Evolutionary conservation across 2,797 vertebrate genomes (phyloP), one percentile per base, ranked within the genome.

Genomic region (Leuciscus waleckii): DNA sequence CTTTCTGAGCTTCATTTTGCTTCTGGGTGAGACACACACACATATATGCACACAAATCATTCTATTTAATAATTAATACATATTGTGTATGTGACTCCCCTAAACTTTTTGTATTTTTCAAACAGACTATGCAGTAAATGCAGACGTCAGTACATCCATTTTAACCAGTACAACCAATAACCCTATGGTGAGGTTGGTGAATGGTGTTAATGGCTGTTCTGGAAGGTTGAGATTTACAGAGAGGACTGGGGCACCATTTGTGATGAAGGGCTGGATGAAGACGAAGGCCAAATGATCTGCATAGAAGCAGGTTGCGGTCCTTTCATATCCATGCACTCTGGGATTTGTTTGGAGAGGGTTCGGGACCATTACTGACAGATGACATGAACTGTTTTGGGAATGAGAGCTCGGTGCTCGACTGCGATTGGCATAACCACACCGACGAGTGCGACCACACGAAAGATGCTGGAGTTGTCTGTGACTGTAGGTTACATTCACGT

Each of bases 381-480:
- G 76, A 85, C 16, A 39, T 85, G 56, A 79, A 71, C 75, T 71
- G 75, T 73, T 79, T 16, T 2, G 81, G 74, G 9, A 87, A 86
- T 37, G 75, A 79, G 17, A 77, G 51, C 32, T 69, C 69, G 7
- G 39, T 82, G 67, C 13, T 63, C 16, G 19, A 71, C 11, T 86
- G 78, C 14, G 37, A 35, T 1, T 81, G 69, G 81, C 21, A 13
- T 2, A 78, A 79, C 75, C 75, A 58, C 8, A 70, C 49, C 13
- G 54, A 85, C 1, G 7, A 4, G 14, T 85, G 83, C 49, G 29
- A 79, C 39, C 83, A 85, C 83, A 37, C 8, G 0, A 58, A 9
- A 37, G 83, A 85, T 2, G 76, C 21, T 29, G 76, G 75, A 35
- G 83, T 85, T 21, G 1, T 61, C 54, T 85, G 83, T 37, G 26